These are phyloP conservation scores for Polyommatus iphigenia DNA, from an alignment of 2,888 invertebrate genomes.

Conservation along the genomic window DNA sequence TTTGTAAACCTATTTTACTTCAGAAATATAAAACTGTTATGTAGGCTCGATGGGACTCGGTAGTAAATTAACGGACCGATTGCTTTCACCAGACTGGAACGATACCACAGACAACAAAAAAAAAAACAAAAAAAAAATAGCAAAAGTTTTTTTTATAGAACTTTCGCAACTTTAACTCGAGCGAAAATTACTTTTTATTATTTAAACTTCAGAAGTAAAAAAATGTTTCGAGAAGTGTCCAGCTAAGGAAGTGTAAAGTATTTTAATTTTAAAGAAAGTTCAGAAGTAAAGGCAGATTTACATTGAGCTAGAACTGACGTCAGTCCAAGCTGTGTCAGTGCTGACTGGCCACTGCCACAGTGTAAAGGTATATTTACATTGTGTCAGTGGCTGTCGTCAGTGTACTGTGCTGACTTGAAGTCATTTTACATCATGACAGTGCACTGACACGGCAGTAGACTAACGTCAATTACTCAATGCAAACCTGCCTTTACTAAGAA, in stretches of 20 bases:
- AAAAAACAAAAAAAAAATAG: constrained; percentile 4
- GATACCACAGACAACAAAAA: not conserved
- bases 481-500: too few relatives aligned
- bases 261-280: not conserved
- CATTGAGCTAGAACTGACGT: too few relatives aligned
- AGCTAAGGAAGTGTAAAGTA: not conserved
- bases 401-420: too few relatives aligned
- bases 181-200: constrained; percentile 8
- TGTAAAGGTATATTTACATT: too few relatives aligned
- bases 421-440: too few relatives aligned
- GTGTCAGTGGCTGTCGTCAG: too few relatives aligned
- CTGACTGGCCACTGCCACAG: too few relatives aligned
- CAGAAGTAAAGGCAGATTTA: not conserved
- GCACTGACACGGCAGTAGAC: too few relatives aligned
- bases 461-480: too few relatives aligned
- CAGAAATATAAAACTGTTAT: constrained; percentile 5
- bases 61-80: constrained; percentile 19
- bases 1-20: not conserved
- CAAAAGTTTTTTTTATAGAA: constrained; percentile 4
- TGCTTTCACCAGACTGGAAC: constrained; percentile 30
- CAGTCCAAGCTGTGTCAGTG: too few relatives aligned
- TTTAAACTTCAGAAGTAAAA: not conserved
- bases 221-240: not conserved
- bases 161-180: constrained; percentile 2
- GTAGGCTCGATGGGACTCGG: not conserved